phyloP scores from a whole-genome alignment of 2,113 vertebrate species.

The Haemorhous mexicanus region DNA sequence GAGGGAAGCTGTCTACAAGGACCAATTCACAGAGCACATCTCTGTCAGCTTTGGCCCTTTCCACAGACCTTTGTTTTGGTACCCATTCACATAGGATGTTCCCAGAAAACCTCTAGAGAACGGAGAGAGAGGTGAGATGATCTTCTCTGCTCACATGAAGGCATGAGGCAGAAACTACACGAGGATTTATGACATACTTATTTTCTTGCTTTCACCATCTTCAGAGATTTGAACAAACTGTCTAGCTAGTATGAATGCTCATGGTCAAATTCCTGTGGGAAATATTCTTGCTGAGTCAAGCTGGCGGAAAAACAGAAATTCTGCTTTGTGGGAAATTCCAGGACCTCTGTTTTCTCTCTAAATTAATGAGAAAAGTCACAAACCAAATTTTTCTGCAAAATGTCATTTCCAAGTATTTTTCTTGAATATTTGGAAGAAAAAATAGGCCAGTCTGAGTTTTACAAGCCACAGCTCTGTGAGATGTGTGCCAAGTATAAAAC shows the following conservation, averaged over 20 bases:
- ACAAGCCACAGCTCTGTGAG: background rate
- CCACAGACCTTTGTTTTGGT: background rate
- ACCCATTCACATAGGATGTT: background rate
- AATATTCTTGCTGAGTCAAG: conserved; percentile 55
- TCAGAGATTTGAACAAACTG: background rate
- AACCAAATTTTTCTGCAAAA: background rate
- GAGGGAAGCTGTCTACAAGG: background rate
- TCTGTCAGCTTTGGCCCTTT: background rate
- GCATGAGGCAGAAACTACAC: background rate
- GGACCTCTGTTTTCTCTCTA: conserved; percentile 18
- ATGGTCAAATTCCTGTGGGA: conserved; percentile 46
- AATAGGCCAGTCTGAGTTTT: background rate
- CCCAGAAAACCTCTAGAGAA: background rate
- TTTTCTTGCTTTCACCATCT: conserved; percentile 1
- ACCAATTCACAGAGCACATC: background rate
- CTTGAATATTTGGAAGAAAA: background rate
- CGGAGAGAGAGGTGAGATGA: background rate
- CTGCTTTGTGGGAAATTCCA: conserved; percentile 36
- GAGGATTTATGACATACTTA: background rate
- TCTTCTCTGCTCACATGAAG: background rate
- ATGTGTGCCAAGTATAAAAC: background rate
- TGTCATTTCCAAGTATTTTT: conserved; percentile 1
- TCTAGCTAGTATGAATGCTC: background rate
- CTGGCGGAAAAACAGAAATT: conserved; percentile 26
- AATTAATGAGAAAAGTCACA: background rate